Conservation (phyloP, 2,113 vertebrate genomes). For the Polypterus bichir region DNA sequence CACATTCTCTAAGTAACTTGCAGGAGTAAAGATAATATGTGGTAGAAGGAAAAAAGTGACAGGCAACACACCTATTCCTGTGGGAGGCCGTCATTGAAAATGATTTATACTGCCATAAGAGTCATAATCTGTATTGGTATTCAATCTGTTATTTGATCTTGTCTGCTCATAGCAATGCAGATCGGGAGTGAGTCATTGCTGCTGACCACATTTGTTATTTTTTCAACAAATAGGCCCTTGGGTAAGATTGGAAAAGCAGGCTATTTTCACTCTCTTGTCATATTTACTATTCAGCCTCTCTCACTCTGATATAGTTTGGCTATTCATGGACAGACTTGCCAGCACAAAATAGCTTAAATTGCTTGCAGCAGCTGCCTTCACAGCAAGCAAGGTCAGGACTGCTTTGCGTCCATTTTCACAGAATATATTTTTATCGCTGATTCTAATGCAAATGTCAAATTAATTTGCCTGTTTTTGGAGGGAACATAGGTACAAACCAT, state of each 20-base stretch:
- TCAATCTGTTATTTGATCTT: too few species aligned
- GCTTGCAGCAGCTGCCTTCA: neutral
- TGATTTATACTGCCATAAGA: too few species aligned
- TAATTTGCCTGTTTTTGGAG: neutral
- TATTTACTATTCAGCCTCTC: neutral
- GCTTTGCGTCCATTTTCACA: neutral
- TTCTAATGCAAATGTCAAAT: neutral
- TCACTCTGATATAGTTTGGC: neutral
- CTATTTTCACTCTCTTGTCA: neutral
- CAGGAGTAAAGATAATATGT: too few species aligned
- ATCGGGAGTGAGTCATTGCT: conserved; percentile 19
- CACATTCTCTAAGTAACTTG: too few species aligned
- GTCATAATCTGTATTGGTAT: too few species aligned
- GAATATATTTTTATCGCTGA: neutral
- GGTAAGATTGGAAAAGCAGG: neutral
- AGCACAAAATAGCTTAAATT: neutral
- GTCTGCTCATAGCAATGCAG: conserved; percentile 13
- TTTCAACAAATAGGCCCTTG: conserved; percentile 3
- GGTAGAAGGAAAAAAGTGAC: too few species aligned
- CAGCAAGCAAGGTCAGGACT: neutral
- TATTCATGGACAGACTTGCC: neutral
- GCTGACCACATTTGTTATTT: conserved; percentile 21
- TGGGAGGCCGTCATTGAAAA: too few species aligned
- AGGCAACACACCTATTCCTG: too few species aligned
- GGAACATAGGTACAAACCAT: too few species aligned